Percentiles rank a stretch among this genome's conserved stretches.
phyloP scores from a whole-genome alignment of 2,113 vertebrate species.

The Catharus bicknelli region DNA sequence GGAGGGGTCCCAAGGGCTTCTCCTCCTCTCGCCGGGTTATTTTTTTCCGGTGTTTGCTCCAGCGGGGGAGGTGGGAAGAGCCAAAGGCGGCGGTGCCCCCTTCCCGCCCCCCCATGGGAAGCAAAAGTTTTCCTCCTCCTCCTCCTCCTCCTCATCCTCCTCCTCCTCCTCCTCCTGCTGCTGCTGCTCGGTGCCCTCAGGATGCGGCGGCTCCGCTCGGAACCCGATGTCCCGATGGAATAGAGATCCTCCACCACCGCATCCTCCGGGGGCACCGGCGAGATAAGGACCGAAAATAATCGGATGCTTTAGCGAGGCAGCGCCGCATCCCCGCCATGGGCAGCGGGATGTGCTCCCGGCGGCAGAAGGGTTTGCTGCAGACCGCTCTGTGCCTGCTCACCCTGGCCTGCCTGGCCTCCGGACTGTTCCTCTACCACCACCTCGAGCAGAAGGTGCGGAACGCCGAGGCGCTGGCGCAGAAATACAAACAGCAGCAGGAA shows the following conservation, averaged over 20 bases:
- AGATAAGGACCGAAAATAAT: accelerated
- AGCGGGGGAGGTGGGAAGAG: conserved; percentile 15
- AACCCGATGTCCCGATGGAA: accelerated
- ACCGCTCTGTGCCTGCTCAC: conserved; percentile 57
- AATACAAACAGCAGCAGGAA: conserved; percentile 76
- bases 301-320: neutral
- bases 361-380: conserved; percentile 71
- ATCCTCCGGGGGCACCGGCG: neutral
- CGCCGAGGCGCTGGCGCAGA: conserved; percentile 56
- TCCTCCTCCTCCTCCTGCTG: neutral
- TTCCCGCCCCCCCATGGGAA: neutral
- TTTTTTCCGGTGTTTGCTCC: conserved; percentile 18
- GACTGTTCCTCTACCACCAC: conserved; percentile 53
- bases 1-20: neutral
- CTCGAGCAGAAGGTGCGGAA: conserved; percentile 52
- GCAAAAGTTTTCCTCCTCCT: conserved; percentile 30
- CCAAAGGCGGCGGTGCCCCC: neutral
- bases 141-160: neutral
- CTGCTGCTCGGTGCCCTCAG: neutral
- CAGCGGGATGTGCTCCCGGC: conserved; percentile 59
- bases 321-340: conserved; percentile 39
- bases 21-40: neutral
- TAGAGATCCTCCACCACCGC: neutral
- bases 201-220: neutral
- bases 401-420: conserved; percentile 42